Conservation (phyloP, 2,797 vertebrate species). For the Setipinna tenuifilis region DNA sequence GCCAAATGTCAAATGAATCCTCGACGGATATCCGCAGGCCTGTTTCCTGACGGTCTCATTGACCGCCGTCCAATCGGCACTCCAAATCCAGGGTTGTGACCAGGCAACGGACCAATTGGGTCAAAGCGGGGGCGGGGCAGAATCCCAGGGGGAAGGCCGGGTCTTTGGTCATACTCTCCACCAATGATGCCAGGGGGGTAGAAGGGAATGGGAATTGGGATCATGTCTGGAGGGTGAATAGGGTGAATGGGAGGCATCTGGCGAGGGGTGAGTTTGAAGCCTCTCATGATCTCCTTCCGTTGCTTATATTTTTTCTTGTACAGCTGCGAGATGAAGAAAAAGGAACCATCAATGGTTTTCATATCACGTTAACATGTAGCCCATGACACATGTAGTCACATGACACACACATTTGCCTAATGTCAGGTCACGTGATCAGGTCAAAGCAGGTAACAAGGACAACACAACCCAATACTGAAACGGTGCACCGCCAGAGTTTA, state of each 20-base stretch:
- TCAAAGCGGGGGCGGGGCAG: slow-evolving; percentile 71
- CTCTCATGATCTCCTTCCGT: slow-evolving; percentile 29
- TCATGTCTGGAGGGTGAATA: slow-evolving; percentile 17
- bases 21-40: slow-evolving; percentile 59
- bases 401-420: background rate
- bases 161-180: slow-evolving; percentile 71
- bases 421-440: background rate
- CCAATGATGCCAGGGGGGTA: slow-evolving; percentile 73
- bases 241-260: slow-evolving; percentile 37
- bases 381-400: too few relatives aligned
- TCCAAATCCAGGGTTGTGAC: slow-evolving; percentile 30
- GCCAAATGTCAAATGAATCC: slow-evolving; percentile 73
- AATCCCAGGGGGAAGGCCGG: slow-evolving; percentile 52
- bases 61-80: slow-evolving; percentile 41
- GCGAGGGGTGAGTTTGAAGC: background rate
- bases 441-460: background rate
- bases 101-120: slow-evolving; percentile 59
- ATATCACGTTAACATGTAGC: background rate
- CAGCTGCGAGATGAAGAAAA: slow-evolving; percentile 59
- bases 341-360: background rate
- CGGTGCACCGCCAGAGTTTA: too few relatives aligned
- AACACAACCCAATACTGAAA: background rate
- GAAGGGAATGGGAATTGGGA: slow-evolving; percentile 51
- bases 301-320: slow-evolving; percentile 62
- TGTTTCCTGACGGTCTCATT: slow-evolving; percentile 39